These are phyloP conservation scores for Dinomys branickii DNA, from an alignment of 2,113 vertebrate genomes.

Conservation along the genomic window DNA sequence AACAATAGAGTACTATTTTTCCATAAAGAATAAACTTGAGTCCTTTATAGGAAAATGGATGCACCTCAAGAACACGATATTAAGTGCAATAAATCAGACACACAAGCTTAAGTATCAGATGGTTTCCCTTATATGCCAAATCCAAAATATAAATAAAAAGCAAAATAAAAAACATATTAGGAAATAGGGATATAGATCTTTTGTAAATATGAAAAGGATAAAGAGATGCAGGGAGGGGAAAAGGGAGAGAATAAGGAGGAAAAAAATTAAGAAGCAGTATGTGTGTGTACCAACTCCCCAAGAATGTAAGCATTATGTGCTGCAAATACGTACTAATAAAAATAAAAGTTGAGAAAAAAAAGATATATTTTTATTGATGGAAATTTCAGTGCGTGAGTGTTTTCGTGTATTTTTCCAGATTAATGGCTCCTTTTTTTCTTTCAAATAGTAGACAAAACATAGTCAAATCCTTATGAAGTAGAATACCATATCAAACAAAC, in stretches of 20 bases:
- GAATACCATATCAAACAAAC: neutral
- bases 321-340: neutral
- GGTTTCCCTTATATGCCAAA: neutral
- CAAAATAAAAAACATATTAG: neutral
- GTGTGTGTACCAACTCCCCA: neutral
- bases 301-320: neutral
- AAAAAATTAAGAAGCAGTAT: neutral
- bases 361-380: neutral
- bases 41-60: neutral
- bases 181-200: neutral
- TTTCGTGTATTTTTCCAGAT: neutral
- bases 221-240: neutral
- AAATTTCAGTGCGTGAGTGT: neutral
- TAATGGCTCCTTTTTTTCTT: neutral
- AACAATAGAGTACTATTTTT: neutral
- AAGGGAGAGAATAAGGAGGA: neutral
- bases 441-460: neutral
- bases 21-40: neutral
- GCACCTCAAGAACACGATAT: neutral
- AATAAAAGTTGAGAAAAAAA: neutral
- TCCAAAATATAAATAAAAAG: neutral
- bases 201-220: neutral
- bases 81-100: neutral
- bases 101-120: neutral
- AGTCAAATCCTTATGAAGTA: conserved; percentile 32